Percentiles rank a stretch among this genome's conserved stretches.
Evolutionary conservation across 2,113 vertebrate genomes (phyloP).

Genomic region (Centropus unirufus): DNA sequence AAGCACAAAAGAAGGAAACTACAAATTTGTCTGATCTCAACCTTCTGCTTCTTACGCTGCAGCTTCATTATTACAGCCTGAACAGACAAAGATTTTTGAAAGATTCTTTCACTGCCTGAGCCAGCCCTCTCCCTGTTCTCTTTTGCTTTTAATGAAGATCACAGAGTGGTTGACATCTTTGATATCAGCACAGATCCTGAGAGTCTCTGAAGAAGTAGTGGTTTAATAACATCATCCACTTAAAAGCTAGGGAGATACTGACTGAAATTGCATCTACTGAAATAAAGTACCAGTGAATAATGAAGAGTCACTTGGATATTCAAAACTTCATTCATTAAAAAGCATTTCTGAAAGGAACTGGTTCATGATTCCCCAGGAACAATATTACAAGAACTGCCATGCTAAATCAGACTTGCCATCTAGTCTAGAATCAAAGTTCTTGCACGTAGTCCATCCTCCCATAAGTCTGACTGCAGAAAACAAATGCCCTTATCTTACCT

Average conservation of each 20-base stretch:
- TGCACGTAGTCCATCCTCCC: not conserved
- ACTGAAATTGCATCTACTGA: conserved; percentile 5
- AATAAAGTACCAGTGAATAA: conserved; percentile 16
- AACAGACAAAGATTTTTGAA: conserved; percentile 13
- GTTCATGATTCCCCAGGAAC: not conserved
- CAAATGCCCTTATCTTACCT: not conserved
- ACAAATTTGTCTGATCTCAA: not conserved
- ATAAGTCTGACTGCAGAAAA: not conserved
- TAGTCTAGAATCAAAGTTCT: not conserved
- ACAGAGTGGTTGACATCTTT: not conserved
- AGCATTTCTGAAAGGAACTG: conserved; percentile 15
- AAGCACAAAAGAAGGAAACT: not conserved
- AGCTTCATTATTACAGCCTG: not conserved
- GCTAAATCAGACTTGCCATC: not conserved
- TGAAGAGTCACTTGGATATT: not conserved
- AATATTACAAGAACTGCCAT: not conserved
- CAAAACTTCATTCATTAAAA: conserved; percentile 43
- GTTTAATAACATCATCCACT: conserved; percentile 2
- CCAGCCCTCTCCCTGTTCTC: not conserved
- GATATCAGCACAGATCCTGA: conserved; percentile 3
- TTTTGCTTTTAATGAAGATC: conserved; percentile 33
- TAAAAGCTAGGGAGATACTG: not conserved
- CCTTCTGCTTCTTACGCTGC: not conserved
- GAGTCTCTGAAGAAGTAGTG: not conserved
- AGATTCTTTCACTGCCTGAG: not conserved